Conservation (phyloP, 2,888 invertebrate species). For the Leptinotarsa rubiginosa region DNA sequence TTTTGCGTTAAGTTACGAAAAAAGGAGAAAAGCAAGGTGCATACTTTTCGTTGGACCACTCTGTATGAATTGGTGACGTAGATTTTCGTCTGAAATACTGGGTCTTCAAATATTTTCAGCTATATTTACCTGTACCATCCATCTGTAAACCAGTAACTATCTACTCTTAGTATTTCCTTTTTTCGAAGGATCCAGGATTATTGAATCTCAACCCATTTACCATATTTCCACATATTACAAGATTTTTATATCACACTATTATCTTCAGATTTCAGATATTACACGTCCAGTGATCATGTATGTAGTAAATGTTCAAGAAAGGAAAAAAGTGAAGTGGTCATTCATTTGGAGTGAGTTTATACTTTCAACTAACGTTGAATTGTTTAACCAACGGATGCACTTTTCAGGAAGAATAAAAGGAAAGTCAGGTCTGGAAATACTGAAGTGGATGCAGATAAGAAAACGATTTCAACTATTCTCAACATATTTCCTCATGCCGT, state of each 20-base stretch:
- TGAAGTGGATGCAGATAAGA: neutral
- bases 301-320: slow-evolving; percentile 26
- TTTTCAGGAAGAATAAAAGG: slow-evolving; percentile 15
- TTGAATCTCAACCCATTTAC: too few relatives aligned
- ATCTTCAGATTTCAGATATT: slow-evolving; percentile 17
- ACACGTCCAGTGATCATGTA: neutral
- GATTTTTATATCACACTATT: neutral
- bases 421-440: neutral
- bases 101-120: too few relatives aligned
- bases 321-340: neutral
- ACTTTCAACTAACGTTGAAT: neutral
- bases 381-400: neutral
- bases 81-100: too few relatives aligned
- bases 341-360: slow-evolving; percentile 26
- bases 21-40: too few relatives aligned
- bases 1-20: too few relatives aligned
- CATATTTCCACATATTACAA: neutral
- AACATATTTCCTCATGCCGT: slow-evolving; percentile 56
- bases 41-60: too few relatives aligned
- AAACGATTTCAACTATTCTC: slow-evolving; percentile 36
- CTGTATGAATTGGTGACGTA: too few relatives aligned
- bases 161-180: too few relatives aligned
- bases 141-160: too few relatives aligned
- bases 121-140: too few relatives aligned
- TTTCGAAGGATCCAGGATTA: too few relatives aligned